Percentiles rank a stretch among this genome's conserved stretches.
Evolutionary conservation across 2,797 vertebrate species (phyloP).

Genomic region (Crypturellus tataupa): DNA sequence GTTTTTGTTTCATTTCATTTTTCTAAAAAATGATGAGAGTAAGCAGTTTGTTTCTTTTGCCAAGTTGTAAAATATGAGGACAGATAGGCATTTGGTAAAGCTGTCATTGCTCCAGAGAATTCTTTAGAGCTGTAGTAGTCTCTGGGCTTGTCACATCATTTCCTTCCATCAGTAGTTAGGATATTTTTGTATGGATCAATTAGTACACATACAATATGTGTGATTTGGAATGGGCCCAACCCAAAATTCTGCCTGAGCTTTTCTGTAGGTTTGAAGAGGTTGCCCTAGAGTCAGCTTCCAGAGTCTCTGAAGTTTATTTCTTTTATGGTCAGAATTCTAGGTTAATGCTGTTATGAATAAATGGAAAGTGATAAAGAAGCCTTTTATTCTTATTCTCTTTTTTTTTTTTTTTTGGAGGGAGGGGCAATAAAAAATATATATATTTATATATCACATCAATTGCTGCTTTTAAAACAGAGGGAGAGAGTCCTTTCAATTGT

Average conservation of each 20-base stretch:
- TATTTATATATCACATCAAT: neutral
- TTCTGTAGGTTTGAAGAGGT: neutral
- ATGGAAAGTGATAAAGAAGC: neutral
- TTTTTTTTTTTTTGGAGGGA: neutral
- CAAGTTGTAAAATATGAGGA: neutral
- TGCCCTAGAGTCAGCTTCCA: neutral
- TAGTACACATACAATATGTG: constrained; percentile 23
- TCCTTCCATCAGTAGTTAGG: neutral
- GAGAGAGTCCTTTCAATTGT: neutral
- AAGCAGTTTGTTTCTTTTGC: neutral
- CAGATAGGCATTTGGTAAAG: constrained; percentile 38
- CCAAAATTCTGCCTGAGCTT: neutral
- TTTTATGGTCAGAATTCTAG: neutral
- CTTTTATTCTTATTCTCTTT: neutral
- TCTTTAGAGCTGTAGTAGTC: constrained; percentile 6
- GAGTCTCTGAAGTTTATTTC: neutral
- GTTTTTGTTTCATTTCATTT: neutral
- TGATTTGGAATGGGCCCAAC: neutral
- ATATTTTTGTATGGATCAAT: constrained; percentile 12
- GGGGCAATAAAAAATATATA: neutral
- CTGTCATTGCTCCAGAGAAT: constrained; percentile 33
- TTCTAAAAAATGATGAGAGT: neutral
- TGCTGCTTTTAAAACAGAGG: neutral
- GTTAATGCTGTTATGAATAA: neutral
- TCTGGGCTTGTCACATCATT: neutral